Evolutionary conservation across 2,888 invertebrate species (phyloP), one percentile per base, ranked within the genome.

Genomic region (Nymphalis urticae): DNA sequence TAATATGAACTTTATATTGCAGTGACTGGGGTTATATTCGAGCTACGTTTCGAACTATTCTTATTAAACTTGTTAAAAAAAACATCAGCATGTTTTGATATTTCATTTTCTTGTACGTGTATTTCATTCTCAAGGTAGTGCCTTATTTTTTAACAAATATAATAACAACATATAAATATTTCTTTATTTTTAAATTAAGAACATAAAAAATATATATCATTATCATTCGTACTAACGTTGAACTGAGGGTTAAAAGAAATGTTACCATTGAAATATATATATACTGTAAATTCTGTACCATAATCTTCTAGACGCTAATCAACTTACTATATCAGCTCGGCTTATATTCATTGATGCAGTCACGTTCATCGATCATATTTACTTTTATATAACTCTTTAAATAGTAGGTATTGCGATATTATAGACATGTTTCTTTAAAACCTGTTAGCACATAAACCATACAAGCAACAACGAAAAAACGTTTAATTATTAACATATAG

Each of bases 1-100:
- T 56, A 56, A 32, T 56, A 56, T 32, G 17, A 27, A 56, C 54
- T 32, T 32, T 56, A 56, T 56, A 24, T 24, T 27, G 53, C 16
- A 10, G 53, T 24, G 1, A 24, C 24, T 53, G 16, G 13, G 16
- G 1, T 21, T 53, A 24, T 7, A 21, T 1, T 53, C 42, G 42
- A 42, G 42, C 10, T 42, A 42, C 13, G 13, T 42, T 42, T 42
- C 13, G 13, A 42, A 42, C 13, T 42, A 42, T 42, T 42, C 13
- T 4, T 42, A 42, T 13, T 13, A 42, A 42, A 36, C 36, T 8
- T 36, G 36, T 36, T 36, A 21, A 13, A 42, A 42, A 53, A 53
- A 53, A 53, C 6, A 24, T 53, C 13, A 53, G 24, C 27, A 53
- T 13, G 42, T 42, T 42, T 13, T 42, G 42, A 13, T 42, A 42